Percentiles rank a stretch among this genome's conserved stretches.
Conservation (phyloP, 2,888 invertebrate species). For the Chrysopilus asiliformis region DNA sequence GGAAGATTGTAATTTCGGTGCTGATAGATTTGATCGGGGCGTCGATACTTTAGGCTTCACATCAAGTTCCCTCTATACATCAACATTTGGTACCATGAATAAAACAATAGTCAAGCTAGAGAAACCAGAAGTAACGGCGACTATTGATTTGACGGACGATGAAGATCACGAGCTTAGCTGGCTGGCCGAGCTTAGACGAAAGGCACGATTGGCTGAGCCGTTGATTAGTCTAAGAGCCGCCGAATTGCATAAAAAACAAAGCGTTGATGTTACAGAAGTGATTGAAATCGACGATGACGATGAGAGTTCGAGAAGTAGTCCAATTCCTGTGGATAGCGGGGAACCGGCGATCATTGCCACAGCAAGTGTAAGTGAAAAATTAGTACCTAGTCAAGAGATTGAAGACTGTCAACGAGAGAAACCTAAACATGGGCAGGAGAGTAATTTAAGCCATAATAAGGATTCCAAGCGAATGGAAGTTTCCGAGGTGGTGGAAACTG, state of each 20-base stretch:
- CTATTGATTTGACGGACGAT: slow-evolving; percentile 4
- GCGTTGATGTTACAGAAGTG: not conserved
- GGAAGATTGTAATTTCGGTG: too few species aligned
- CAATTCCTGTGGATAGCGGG: not conserved
- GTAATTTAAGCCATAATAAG: too few species aligned
- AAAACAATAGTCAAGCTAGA: slow-evolving; percentile 3
- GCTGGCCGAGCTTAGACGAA: slow-evolving; percentile 2
- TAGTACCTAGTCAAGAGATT: not conserved
- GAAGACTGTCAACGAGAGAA: too few species aligned
- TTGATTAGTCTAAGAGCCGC: not conserved
- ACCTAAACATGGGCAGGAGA: too few species aligned
- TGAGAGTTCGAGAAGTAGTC: slow-evolving; percentile 1
- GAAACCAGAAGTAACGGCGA: slow-evolving; percentile 3
- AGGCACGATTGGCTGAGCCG: not conserved
- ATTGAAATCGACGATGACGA: slow-evolving; percentile 4
- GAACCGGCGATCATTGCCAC: not conserved
- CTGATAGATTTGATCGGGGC: too few species aligned
- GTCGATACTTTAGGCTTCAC: too few species aligned
- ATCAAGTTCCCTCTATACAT: too few species aligned
- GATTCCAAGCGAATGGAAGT: too few species aligned
- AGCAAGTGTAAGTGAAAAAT: not conserved
- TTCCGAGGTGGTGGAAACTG: too few species aligned
- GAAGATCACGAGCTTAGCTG: slow-evolving; percentile 1
- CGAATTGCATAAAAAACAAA: not conserved
- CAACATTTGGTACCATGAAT: not conserved